Percentiles rank a stretch among this genome's conserved stretches.
phyloP scores from a whole-genome alignment of 2,113 vertebrate species.

The Tenrec ecaudatus region DNA sequence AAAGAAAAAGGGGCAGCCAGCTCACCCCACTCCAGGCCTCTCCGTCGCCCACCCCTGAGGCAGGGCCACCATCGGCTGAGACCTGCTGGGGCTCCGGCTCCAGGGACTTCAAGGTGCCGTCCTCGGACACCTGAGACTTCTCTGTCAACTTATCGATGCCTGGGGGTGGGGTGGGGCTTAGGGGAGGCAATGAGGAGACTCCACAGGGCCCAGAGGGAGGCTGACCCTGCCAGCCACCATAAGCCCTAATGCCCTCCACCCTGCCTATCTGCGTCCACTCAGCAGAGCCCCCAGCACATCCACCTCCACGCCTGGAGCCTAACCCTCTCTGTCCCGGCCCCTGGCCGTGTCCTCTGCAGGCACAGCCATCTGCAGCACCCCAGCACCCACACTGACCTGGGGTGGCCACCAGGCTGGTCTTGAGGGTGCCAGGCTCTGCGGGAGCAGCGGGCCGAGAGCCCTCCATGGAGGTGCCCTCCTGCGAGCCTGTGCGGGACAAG shows the following conservation, averaged over 20 bases:
- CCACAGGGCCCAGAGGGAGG: background rate
- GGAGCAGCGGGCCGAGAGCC: constrained; percentile 95
- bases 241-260: too few species aligned
- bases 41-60: constrained; percentile 85
- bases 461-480: constrained; percentile 97
- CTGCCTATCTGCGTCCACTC: background rate
- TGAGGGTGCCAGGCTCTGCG: constrained; percentile 96
- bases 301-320: too few species aligned
- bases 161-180: constrained; percentile 67
- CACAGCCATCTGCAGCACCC: background rate
- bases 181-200: background rate
- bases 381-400: constrained; percentile 88
- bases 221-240: background rate
- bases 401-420: constrained; percentile 95
- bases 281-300: background rate
- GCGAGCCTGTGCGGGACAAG: constrained; percentile 95
- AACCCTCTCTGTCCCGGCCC: too few species aligned
- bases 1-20: background rate
- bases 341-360: too few species aligned
- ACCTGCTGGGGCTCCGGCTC: constrained; percentile 86
- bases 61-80: constrained; percentile 81
- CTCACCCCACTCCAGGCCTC: constrained; percentile 86
- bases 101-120: constrained; percentile 95
- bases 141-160: constrained; percentile 98
- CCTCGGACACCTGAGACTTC: constrained; percentile 98